Conservation (phyloP, 2,888 invertebrate species). For the Adela reaumurella region DNA sequence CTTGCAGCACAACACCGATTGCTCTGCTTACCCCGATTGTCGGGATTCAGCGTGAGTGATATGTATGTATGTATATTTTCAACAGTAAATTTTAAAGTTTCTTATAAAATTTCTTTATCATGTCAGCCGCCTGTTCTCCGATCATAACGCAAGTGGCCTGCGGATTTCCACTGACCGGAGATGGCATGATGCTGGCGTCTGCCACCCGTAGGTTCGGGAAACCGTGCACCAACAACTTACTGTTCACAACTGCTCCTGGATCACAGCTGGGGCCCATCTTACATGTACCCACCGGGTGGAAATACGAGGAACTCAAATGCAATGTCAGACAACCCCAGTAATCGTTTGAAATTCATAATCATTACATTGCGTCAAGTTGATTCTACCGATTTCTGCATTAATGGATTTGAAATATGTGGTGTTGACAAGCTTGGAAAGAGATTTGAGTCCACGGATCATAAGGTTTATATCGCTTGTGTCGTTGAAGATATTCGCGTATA, state of each 20-base stretch:
- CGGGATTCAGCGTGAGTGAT: no score
- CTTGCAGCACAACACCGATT: no score
- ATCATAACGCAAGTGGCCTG: not conserved
- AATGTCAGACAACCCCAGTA: not conserved
- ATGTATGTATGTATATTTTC: no score
- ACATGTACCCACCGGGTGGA: conserved; percentile 3
- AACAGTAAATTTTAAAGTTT: no score
- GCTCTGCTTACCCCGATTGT: no score
- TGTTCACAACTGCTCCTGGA: conserved; percentile 3
- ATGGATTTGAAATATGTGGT: not conserved
- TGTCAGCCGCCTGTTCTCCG: no score
- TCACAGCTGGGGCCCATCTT: conserved; percentile 5
- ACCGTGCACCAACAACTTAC: conserved; percentile 3
- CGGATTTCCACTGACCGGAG: conserved; percentile 1
- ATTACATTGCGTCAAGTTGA: not conserved
- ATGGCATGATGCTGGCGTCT: conserved; percentile 3
- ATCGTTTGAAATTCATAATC: not conserved
- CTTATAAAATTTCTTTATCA: no score
- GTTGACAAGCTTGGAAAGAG: not conserved
- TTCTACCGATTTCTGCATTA: not conserved
- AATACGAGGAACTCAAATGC: not conserved
- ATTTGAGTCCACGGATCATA: not conserved
- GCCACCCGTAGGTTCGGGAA: conserved; percentile 1
- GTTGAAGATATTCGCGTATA: not conserved
- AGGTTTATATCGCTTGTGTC: not conserved